Percentiles rank a stretch among this genome's conserved stretches.
Evolutionary conservation across 2,888 invertebrate species (phyloP).

Genomic region (Xestia sexstrigata): DNA sequence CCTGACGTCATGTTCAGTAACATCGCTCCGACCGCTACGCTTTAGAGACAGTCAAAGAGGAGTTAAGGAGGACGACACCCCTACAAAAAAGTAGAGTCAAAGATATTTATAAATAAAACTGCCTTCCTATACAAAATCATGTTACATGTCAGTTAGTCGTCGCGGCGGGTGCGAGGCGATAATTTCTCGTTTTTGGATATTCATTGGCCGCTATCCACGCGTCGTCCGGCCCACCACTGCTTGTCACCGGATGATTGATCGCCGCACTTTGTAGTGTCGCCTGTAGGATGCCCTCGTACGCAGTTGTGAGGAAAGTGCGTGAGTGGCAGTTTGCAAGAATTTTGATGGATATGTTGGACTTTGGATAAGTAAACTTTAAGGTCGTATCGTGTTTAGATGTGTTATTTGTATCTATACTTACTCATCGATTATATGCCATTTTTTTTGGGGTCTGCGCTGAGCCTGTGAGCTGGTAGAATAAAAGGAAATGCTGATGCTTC

Average conservation of each 20-base stretch:
- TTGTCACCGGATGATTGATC: conserved; percentile 63
- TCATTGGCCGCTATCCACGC: conserved; percentile 62
- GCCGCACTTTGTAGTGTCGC: conserved; percentile 44
- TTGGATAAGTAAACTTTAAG: background rate
- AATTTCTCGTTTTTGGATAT: conserved; percentile 68
- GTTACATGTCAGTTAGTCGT: conserved; percentile 48
- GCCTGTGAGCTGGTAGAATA: too few relatives aligned
- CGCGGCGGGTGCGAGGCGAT: conserved; percentile 35
- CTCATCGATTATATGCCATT: background rate
- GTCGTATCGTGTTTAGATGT: background rate
- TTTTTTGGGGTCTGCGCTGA: background rate
- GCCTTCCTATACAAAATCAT: conserved; percentile 33
- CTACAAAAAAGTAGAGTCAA: background rate
- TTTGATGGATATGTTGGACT: conserved; percentile 41
- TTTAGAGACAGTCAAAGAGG: too few relatives aligned
- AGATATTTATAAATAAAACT: conserved; percentile 39
- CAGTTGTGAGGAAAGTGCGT: conserved; percentile 34
- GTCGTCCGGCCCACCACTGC: conserved; percentile 40
- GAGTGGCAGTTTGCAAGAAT: conserved; percentile 37
- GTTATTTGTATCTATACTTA: background rate
- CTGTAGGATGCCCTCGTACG: conserved; percentile 41
- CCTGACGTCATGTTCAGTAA: background rate
- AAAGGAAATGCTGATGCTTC: background rate
- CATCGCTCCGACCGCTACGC: background rate
- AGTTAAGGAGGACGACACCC: too few relatives aligned